Percentiles rank a stretch among this genome's conserved stretches.
Conservation (phyloP, 2,113 vertebrate species). For the Nesoenas mayeri region DNA sequence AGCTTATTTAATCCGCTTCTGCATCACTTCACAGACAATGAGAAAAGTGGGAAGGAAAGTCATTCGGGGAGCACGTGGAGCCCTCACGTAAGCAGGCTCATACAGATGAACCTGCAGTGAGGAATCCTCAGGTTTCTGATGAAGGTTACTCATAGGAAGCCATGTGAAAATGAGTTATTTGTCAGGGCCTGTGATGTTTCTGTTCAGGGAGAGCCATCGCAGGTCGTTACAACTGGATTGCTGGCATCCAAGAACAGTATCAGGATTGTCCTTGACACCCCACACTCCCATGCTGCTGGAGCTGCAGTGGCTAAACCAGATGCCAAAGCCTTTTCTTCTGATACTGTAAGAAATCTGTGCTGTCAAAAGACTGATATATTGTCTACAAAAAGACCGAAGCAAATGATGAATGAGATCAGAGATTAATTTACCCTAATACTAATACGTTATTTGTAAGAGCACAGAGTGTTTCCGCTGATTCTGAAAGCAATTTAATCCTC, state of each 20-base stretch:
- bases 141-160: not conserved
- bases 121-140: not conserved
- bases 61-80: not conserved
- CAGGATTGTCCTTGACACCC: not conserved
- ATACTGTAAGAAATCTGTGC: not conserved
- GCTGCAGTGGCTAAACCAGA: not conserved
- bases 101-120: not conserved
- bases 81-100: rapidly evolving
- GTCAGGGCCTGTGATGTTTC: not conserved
- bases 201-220: not conserved
- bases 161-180: not conserved
- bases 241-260: not conserved
- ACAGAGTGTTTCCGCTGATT: slow-evolving; percentile 46
- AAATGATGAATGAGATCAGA: slow-evolving; percentile 56
- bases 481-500: slow-evolving; percentile 59
- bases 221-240: not conserved
- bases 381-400: not conserved
- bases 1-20: slow-evolving; percentile 51
- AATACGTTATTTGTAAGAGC: slow-evolving; percentile 39
- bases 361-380: not conserved
- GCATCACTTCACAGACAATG: slow-evolving; percentile 33
- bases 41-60: slow-evolving; percentile 17
- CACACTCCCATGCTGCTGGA: not conserved
- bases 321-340: not conserved
- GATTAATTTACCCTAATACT: slow-evolving; percentile 51